Evolutionary conservation across 2,113 vertebrate genomes (phyloP).

Genomic region (Apteryx mantelli): DNA sequence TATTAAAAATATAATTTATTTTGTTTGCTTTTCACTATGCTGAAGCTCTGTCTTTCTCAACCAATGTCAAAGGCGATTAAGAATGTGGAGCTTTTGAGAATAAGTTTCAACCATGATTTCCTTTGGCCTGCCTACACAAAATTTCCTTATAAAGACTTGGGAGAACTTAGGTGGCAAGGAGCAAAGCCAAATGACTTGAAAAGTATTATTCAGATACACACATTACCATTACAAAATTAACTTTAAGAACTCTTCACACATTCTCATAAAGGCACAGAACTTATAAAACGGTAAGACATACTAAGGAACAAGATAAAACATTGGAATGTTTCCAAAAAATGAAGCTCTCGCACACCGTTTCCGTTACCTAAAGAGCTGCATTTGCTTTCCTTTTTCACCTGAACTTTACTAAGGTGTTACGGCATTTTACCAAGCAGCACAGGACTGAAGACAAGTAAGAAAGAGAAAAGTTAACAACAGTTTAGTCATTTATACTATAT

Average conservation of each 20-base stretch:
- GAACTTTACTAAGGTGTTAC: not conserved
- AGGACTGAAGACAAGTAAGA: not conserved
- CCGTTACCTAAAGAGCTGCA: not conserved
- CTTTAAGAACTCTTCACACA: not conserved
- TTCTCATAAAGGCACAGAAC: not conserved
- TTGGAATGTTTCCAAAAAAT: not conserved
- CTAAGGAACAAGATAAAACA: not conserved
- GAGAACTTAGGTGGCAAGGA: not conserved
- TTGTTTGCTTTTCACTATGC: not conserved
- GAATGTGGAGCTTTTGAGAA: not conserved
- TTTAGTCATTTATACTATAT: not conserved
- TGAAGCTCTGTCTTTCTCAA: conserved; percentile 29
- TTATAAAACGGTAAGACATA: not conserved
- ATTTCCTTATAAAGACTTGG: not conserved
- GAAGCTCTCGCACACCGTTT: not conserved
- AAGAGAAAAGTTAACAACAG: not conserved
- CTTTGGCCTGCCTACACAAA: not conserved
- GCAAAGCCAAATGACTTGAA: not conserved
- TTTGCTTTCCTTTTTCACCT: not conserved
- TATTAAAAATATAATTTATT: conserved; percentile 44
- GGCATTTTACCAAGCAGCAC: not conserved
- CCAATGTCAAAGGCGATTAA: conserved; percentile 35
- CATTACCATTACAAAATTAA: not conserved
- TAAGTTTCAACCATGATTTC: not conserved
- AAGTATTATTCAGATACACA: not conserved